Conservation (phyloP, 2,888 invertebrate genomes). For the Orthonychiurus folsomi region DNA sequence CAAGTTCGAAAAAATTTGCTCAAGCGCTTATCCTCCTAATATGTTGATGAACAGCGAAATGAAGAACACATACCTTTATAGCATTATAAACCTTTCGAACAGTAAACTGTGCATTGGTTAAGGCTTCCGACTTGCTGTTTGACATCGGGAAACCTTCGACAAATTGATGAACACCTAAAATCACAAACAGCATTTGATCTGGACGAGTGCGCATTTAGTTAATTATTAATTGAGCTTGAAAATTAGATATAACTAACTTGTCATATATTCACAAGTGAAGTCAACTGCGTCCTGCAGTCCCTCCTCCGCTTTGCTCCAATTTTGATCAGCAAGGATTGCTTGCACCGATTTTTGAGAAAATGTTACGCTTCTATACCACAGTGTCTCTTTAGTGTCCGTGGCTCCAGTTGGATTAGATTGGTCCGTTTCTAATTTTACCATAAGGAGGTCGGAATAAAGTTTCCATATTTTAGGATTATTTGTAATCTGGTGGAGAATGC, state of each 20-base stretch:
- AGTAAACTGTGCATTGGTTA: slow-evolving; percentile 4
- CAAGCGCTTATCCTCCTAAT: no score
- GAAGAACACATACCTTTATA: not conserved
- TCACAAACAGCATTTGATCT: no score
- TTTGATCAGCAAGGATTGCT: slow-evolving; percentile 16
- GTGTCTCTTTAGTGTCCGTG: slow-evolving; percentile 6
- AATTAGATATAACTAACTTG: slow-evolving; percentile 17
- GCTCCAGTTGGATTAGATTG: not conserved
- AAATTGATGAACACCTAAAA: slow-evolving; percentile 1
- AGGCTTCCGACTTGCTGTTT: not conserved
- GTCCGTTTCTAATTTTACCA: not conserved
- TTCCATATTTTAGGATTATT: slow-evolving; percentile 71
- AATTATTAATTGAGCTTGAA: not conserved
- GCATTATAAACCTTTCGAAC: slow-evolving; percentile 8
- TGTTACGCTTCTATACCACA: slow-evolving; percentile 16
- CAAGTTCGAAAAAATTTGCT: no score
- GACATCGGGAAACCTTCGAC: not conserved
- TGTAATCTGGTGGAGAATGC: slow-evolving; percentile 42
- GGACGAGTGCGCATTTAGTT: no score
- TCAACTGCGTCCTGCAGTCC: slow-evolving; percentile 11
- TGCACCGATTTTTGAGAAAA: slow-evolving; percentile 20
- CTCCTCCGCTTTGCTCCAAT: slow-evolving; percentile 15
- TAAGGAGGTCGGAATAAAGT: slow-evolving; percentile 57
- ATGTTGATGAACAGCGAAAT: not conserved
- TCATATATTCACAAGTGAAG: slow-evolving; percentile 13